A percentile compares a stretch with the other conserved stretches of the same genome.
These are phyloP conservation scores for Festucalex cinctus DNA, from an alignment of 2,113 vertebrate genomes.

Conservation along the genomic window DNA sequence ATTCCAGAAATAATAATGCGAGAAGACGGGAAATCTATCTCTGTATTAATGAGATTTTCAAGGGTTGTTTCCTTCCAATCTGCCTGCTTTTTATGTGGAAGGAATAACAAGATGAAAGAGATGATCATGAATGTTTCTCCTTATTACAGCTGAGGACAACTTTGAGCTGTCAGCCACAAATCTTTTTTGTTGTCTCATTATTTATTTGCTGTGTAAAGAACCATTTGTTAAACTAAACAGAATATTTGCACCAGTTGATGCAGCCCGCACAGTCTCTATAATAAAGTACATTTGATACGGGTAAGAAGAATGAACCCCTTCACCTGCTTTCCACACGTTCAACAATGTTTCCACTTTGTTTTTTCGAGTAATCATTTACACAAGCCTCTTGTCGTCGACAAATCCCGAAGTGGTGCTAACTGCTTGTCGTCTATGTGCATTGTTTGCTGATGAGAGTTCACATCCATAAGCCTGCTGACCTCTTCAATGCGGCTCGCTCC, in stretches of 20 bases:
- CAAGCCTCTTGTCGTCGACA: slow-evolving; percentile 8
- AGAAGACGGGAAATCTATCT: slow-evolving; percentile 36
- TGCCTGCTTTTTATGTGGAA: slow-evolving; percentile 5
- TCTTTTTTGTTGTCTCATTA: too few species aligned
- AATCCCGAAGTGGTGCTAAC: slow-evolving; percentile 8
- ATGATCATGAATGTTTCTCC: background rate
- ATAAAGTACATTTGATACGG: background rate
- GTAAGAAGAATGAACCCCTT: background rate
- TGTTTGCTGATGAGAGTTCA: slow-evolving; percentile 24
- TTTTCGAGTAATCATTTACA: slow-evolving; percentile 10
- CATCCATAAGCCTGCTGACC: slow-evolving; percentile 30
- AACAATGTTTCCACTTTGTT: background rate
- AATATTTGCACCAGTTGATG: background rate
- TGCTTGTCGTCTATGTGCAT: slow-evolving; percentile 3
- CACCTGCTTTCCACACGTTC: background rate
- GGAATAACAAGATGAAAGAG: slow-evolving; percentile 23
- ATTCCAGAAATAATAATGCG: slow-evolving; percentile 17
- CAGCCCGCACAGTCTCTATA: background rate
- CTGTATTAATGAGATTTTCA: slow-evolving; percentile 30
- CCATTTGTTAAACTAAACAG: background rate
- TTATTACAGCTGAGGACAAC: background rate
- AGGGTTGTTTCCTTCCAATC: slow-evolving; percentile 19
- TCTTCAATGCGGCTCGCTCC: background rate
- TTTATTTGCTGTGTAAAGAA: background rate
- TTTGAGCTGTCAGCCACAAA: background rate